Evolutionary conservation across 53 echinoderm and acorn worm genomes (phyloP).

Genomic region (Holothuria leucospilota): DNA sequence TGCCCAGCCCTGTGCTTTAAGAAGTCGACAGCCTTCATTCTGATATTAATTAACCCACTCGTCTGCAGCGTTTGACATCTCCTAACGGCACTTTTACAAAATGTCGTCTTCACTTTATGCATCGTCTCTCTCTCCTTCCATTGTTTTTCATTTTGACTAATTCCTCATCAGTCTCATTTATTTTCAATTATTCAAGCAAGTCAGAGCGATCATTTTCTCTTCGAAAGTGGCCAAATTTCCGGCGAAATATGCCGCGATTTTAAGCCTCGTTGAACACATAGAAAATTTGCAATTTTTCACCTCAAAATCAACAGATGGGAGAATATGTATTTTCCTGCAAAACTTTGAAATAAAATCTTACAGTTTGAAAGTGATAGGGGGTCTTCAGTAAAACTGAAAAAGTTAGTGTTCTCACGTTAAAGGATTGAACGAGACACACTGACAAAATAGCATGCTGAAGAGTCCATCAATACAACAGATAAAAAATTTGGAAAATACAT

Average conservation of each 20-base stretch:
- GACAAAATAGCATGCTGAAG: too few relatives aligned
- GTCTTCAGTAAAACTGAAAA: background rate
- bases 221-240: conserved; percentile 48
- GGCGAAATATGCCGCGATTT: conserved; percentile 36
- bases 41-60: conserved; percentile 26
- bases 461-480: too few relatives aligned
- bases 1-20: background rate
- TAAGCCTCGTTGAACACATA: conserved; percentile 26
- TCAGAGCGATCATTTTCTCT: conserved; percentile 35
- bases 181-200: conserved; percentile 46
- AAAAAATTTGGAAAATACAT: too few relatives aligned
- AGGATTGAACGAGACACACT: too few relatives aligned
- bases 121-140: background rate
- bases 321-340: conserved; percentile 22
- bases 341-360: conserved; percentile 27
- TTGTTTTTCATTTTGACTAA: conserved; percentile 7
- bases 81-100: conserved; percentile 9
- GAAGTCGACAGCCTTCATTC: conserved; percentile 18
- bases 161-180: conserved; percentile 34
- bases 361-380: conserved; percentile 19
- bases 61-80: conserved; percentile 2
- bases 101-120: background rate
- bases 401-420: too few relatives aligned
- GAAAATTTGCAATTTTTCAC: background rate
- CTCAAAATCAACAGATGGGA: conserved; percentile 32